Base-by-base conservation (phyloP, 2,888 invertebrate genomes). In the Hypsopygia costalis region DNA sequence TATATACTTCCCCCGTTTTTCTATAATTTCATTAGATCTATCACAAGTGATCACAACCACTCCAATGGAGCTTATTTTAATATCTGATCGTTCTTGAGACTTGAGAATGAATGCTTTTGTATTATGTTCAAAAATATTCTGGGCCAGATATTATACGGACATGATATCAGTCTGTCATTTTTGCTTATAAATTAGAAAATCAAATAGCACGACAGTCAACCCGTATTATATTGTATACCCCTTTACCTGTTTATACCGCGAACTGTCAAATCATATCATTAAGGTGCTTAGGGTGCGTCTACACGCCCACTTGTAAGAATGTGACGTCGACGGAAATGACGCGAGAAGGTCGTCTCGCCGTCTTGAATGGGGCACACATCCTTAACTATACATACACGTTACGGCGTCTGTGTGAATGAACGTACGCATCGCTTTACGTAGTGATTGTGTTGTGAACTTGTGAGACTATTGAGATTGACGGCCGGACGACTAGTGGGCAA, bases 291-390 rank as follows among this genome's bases (percentile, higher is more conserved):
- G 71, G 79, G 74, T 58, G 65, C 54, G 69, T 69, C 70, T 76
- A 78, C 77, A 81, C 82, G 77, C 72, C 77, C 77, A 78, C 78
- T 83, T 80, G 71, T 58, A 78, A 83, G 79, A 78, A 70, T 65
- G 69, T 78, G 76, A 81, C 81, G 79, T 77, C 75, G 66, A 47
- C 58, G 83, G 86, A 86, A 68, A 74, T 82, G 76, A 85, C 86
- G 86, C 60, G 80, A 81, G 76, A 62, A 75, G 69, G 64, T 68
- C 66, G 63, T 45, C 52, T 68, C 65, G 62, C 46, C 56, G 68
- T 79, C 80, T 83, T 85, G 76, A 85, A 87, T 83, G 85, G 63
- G 57, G 69, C 81, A 82, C 77, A 82, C 81, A 58, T 47, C 41
- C 55, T 46, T 47, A 55, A 42, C 44, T 38, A 28, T 49, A 42